A percentile compares a stretch with the other conserved stretches of the same genome.
These are phyloP conservation scores for Philereme vetulata DNA, from an alignment of 2,888 invertebrate genomes.

Conservation along the genomic window DNA sequence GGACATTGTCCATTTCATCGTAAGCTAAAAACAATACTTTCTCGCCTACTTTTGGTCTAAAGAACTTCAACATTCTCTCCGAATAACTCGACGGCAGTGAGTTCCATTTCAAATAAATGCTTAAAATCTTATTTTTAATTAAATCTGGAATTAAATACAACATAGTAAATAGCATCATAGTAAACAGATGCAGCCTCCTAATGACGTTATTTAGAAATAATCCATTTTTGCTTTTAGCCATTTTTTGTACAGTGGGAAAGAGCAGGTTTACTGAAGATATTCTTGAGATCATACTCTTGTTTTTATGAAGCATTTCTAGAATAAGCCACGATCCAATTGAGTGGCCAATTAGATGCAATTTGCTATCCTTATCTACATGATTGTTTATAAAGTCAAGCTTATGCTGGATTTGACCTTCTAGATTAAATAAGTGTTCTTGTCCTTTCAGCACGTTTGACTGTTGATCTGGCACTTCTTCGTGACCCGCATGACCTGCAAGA, in stretches of 20 bases:
- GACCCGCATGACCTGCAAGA: constrained; percentile 90
- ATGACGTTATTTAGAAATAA: constrained; percentile 86
- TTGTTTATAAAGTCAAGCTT: constrained; percentile 91
- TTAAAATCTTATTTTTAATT: constrained; percentile 78
- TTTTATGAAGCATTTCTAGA: constrained; percentile 87
- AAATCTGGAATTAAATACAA: constrained; percentile 78
- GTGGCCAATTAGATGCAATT: constrained; percentile 93
- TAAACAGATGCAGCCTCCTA: constrained; percentile 58
- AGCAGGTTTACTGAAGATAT: constrained; percentile 88
- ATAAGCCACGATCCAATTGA: constrained; percentile 95
- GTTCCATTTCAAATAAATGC: constrained; percentile 79
- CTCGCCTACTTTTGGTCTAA: constrained; percentile 84
- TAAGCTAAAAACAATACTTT: constrained; percentile 88
- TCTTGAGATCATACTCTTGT: constrained; percentile 77
- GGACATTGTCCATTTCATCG: constrained; percentile 92
- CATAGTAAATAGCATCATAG: constrained; percentile 70
- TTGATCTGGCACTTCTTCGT: constrained; percentile 76
- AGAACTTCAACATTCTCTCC: constrained; percentile 80
- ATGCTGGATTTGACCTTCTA: constrained; percentile 91
- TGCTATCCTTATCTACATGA: constrained; percentile 88
- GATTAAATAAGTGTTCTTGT: constrained; percentile 86
- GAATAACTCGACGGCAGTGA: constrained; percentile 78
- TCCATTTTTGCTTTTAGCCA: constrained; percentile 91
- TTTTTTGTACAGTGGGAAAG: constrained; percentile 94
- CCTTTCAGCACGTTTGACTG: constrained; percentile 75